These are phyloP conservation scores for Tuberolachnus salignus DNA, from an alignment of 2,888 invertebrate genomes.

Conservation along the genomic window DNA sequence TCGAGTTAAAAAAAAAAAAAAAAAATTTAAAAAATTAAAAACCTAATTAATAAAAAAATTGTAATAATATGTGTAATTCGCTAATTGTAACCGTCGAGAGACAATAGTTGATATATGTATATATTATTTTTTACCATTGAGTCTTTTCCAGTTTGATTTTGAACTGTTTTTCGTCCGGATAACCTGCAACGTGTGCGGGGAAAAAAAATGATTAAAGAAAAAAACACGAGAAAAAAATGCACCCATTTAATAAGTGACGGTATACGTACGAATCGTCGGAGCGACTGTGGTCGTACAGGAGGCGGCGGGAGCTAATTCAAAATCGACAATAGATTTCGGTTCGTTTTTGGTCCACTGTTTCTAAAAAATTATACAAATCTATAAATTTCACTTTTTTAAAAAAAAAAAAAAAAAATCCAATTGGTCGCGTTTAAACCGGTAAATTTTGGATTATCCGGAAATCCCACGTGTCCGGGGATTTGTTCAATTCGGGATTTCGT, in stretches of 20 bases:
- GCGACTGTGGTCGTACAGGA: background rate
- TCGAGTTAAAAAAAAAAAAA: too few species aligned
- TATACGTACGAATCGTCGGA: constrained; percentile 1
- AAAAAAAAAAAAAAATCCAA: too few species aligned
- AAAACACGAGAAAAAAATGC: background rate
- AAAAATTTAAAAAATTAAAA: too few species aligned
- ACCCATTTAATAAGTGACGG: too few species aligned
- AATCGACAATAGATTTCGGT: background rate
- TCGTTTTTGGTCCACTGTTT: constrained; percentile 23
- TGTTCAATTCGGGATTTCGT: too few species aligned
- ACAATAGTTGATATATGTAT: background rate
- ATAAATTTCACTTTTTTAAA: background rate
- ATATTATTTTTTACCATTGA: constrained; percentile 9
- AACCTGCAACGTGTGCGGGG: background rate
- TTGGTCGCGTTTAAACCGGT: background rate
- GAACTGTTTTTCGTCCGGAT: constrained; percentile 18
- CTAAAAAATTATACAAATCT: background rate
- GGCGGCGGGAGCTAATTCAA: background rate
- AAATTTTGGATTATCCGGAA: too few species aligned
- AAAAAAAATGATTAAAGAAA: background rate
- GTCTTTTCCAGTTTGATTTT: constrained; percentile 34
- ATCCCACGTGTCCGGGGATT: too few species aligned
- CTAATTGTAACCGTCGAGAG: background rate
- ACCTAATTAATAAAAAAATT: too few species aligned
- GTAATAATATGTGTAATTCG: background rate